phyloP scores from a whole-genome alignment of 1,140 invertebrate genomes.

The Leptopilina boulardi region DNA sequence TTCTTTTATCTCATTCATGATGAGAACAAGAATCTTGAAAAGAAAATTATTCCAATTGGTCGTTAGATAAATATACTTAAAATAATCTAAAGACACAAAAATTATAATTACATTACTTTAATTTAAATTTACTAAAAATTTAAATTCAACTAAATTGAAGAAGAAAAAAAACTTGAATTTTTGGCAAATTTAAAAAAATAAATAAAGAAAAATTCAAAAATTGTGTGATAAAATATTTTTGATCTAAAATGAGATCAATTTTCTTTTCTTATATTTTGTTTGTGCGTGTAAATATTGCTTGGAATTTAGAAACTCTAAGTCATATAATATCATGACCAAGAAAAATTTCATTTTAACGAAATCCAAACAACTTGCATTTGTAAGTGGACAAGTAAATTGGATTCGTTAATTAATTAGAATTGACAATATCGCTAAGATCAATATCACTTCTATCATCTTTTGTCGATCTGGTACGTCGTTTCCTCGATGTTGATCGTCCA shows the following conservation, averaged over 20 bases:
- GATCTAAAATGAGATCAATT: too few relatives aligned
- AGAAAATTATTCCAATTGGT: not conserved
- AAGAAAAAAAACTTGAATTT: too few relatives aligned
- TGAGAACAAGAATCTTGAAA: not conserved
- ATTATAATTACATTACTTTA: not conserved
- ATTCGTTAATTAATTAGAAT: conserved; percentile 14
- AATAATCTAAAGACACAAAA: conserved; percentile 14
- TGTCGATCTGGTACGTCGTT: conserved; percentile 41
- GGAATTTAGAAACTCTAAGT: not conserved
- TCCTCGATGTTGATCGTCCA: conserved; percentile 34
- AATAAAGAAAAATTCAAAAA: too few relatives aligned
- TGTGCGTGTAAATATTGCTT: not conserved
- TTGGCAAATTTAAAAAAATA: too few relatives aligned
- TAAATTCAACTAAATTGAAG: too few relatives aligned
- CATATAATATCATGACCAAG: not conserved
- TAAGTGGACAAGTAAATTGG: not conserved
- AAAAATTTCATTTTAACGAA: not conserved
- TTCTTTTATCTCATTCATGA: not conserved
- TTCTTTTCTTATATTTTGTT: too few relatives aligned
- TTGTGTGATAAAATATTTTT: too few relatives aligned
- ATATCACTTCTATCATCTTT: conserved; percentile 40
- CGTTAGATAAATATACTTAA: conserved; percentile 1
- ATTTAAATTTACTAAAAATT: not conserved
- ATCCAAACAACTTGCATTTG: not conserved
- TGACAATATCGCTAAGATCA: conserved; percentile 55